Evolutionary conservation across 2,113 vertebrate genomes (phyloP).

Genomic region (Cololabis saira): DNA sequence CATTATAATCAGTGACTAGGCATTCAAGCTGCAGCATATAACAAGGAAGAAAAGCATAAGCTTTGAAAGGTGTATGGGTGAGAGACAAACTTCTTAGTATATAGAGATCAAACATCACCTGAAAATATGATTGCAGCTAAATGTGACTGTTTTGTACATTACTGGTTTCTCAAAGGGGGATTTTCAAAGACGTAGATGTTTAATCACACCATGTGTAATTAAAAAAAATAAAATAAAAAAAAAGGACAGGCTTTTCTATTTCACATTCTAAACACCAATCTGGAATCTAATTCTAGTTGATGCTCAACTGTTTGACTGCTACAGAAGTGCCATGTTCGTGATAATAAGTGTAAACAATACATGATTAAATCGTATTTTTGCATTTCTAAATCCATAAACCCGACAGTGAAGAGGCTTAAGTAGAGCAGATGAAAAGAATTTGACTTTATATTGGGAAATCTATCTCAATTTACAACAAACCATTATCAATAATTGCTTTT

Average conservation of each 20-base stretch:
- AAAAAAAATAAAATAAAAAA: conserved; percentile 66
- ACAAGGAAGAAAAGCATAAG: conserved; percentile 49
- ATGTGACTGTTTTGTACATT: conserved; percentile 63
- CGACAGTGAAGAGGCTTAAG: neutral
- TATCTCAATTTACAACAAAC: conserved; percentile 8
- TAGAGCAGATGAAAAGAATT: neutral
- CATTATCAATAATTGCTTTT: conserved; percentile 18
- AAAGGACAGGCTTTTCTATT: conserved; percentile 50
- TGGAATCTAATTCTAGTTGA: conserved; percentile 57
- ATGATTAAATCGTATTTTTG: conserved; percentile 1
- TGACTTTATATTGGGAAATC: conserved; percentile 10
- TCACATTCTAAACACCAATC: conserved; percentile 48
- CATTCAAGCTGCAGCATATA: conserved; percentile 45
- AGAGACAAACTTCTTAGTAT: conserved; percentile 23
- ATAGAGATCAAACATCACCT: conserved; percentile 37
- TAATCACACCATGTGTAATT: conserved; percentile 71
- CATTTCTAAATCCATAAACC: conserved; percentile 13
- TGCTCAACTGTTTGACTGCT: conserved; percentile 45
- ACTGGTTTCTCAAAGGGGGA: conserved; percentile 67
- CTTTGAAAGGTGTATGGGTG: conserved; percentile 35
- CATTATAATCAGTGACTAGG: conserved; percentile 70
- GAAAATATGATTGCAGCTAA: conserved; percentile 60
- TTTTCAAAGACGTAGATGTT: conserved; percentile 65
- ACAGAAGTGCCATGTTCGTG: conserved; percentile 8
- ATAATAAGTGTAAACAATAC: conserved; percentile 21